Evolutionary conservation across 2,113 vertebrate genomes (phyloP).

Genomic region (Peromyscus maniculatus): DNA sequence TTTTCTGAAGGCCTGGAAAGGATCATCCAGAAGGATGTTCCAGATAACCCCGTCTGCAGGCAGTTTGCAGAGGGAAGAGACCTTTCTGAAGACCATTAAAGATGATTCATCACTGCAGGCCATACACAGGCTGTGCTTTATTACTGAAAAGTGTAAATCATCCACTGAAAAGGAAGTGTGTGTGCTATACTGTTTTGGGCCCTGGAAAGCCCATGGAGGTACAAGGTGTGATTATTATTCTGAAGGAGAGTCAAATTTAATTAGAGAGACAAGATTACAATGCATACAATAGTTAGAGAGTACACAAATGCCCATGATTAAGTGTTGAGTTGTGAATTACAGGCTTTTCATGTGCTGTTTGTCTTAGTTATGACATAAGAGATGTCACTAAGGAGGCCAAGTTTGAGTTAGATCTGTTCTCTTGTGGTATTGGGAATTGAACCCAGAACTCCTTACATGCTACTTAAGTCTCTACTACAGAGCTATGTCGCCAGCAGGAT

Average conservation of each 20-base stretch:
- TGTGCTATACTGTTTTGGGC: conserved; percentile 8
- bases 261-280: conserved; percentile 48
- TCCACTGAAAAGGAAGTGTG: conserved; percentile 28
- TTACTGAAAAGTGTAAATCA: conserved; percentile 68
- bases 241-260: conserved; percentile 52
- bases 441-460: neutral
- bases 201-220: conserved; percentile 15
- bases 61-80: conserved; percentile 53
- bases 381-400: neutral
- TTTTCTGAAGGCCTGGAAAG: conserved; percentile 73
- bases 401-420: neutral
- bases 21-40: conserved; percentile 61
- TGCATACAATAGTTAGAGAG: neutral
- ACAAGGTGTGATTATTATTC: conserved; percentile 41
- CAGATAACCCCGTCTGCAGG: conserved; percentile 41
- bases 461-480: neutral
- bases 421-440: neutral
- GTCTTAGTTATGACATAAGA: neutral
- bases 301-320: neutral
- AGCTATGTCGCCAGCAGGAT: neutral
- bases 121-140: conserved; percentile 47
- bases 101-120: conserved; percentile 62
- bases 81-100: conserved; percentile 68
- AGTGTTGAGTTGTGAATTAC: conserved; percentile 40
- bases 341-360: neutral